Evolutionary conservation across 30 jellyfish, hydroid and myxozoan species (phyloP).

Genomic region (Hydra vulgaris): DNA sequence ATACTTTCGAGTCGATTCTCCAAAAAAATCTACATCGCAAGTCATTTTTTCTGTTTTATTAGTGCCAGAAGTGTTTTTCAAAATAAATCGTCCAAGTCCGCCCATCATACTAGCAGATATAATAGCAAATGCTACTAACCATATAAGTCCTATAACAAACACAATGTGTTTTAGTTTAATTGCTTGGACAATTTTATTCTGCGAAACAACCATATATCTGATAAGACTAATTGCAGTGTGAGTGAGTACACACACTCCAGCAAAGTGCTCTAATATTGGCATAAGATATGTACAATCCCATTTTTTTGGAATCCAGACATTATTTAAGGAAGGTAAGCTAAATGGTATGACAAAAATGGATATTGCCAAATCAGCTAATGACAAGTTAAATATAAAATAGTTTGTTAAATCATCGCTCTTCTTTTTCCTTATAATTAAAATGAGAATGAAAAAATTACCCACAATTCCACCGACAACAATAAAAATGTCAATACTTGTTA

Average conservation of each 20-base stretch:
- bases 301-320: conserved; percentile 67
- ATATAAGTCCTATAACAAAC: conserved; percentile 31
- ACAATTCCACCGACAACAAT: conserved; percentile 40
- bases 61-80: background rate
- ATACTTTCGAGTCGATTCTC: background rate
- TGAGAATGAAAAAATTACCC: conserved; percentile 47
- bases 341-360: conserved; percentile 46
- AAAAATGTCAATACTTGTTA: conserved; percentile 14
- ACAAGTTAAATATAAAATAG: conserved; percentile 53
- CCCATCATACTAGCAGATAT: conserved; percentile 63
- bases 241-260: conserved; percentile 74
- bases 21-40: background rate
- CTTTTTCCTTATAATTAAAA: conserved; percentile 16
- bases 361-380: conserved; percentile 46
- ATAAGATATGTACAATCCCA: conserved; percentile 40
- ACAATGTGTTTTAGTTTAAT: conserved; percentile 27
- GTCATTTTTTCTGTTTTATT: background rate
- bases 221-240: conserved; percentile 56
- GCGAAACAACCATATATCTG: conserved; percentile 36
- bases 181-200: conserved; percentile 29
- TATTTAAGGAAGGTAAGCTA: conserved; percentile 28
- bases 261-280: conserved; percentile 59
- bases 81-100: conserved; percentile 1
- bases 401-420: conserved; percentile 39
- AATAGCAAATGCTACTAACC: conserved; percentile 42